A percentile compares a stretch with the other conserved stretches of the same genome.
These are phyloP conservation scores for Anthonomus grandis DNA, from an alignment of 1,140 invertebrate species.

Conservation along the genomic window DNA sequence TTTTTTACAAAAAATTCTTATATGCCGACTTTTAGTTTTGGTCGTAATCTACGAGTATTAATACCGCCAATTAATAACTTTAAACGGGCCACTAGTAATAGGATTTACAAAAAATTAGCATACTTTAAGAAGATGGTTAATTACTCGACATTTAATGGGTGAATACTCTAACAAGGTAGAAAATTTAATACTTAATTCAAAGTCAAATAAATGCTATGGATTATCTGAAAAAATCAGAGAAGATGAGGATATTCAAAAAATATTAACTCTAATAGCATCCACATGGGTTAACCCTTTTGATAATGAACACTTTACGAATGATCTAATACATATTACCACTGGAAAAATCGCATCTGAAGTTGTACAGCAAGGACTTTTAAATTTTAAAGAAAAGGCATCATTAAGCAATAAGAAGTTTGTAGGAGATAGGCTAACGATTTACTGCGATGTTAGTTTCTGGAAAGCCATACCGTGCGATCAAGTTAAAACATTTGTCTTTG, in stretches of 20 bases:
- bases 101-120: background rate
- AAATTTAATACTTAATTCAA: background rate
- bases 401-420: no score
- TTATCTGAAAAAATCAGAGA: background rate
- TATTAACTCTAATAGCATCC: background rate
- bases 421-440: no score
- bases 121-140: background rate
- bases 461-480: background rate
- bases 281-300: no score
- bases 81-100: no score
- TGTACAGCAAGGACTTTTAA: background rate
- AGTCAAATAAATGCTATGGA: background rate
- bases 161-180: no score
- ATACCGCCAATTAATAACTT: no score
- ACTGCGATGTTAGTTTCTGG: background rate
- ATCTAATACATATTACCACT: no score
- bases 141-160: background rate
- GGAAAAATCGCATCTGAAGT: background rate
- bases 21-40: no score
- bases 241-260: background rate
- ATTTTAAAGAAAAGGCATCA: no score
- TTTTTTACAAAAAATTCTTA: no score
- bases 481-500: no score
- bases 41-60: no score
- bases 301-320: background rate